Evolutionary conservation across 2,797 vertebrate genomes (phyloP).

Genomic region (Pseudochirops cupreus): DNA sequence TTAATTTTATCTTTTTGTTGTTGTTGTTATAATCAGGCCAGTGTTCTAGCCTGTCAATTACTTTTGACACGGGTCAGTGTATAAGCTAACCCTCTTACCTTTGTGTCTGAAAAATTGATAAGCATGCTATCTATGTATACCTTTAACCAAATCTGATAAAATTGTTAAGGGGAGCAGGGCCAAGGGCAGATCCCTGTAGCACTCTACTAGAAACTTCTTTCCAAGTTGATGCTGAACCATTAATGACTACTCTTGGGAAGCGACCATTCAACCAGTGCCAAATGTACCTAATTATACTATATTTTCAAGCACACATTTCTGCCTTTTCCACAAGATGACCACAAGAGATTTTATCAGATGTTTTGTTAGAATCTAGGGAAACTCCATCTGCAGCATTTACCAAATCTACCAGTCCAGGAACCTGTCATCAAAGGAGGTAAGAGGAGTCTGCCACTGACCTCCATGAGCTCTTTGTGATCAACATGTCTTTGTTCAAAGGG

Average conservation of each 20-base stretch:
- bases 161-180: background rate
- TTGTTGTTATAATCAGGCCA: background rate
- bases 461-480: background rate
- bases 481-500: slow-evolving; percentile 25
- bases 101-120: background rate
- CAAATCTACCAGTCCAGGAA: background rate
- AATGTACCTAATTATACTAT: background rate
- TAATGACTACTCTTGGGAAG: background rate
- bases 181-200: background rate
- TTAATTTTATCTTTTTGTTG: background rate
- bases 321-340: background rate
- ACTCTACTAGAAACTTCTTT: background rate
- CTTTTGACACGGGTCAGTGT: background rate
- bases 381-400: background rate
- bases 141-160: background rate
- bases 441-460: background rate
- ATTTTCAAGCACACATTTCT: background rate
- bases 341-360: background rate
- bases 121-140: background rate
- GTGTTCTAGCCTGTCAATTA: background rate
- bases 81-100: background rate
- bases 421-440: background rate
- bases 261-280: background rate
- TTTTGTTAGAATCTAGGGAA: background rate
- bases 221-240: background rate